These are phyloP conservation scores for Anolis carolinensis DNA, from an alignment of 2,113 vertebrate species.

Conservation along the genomic window DNA sequence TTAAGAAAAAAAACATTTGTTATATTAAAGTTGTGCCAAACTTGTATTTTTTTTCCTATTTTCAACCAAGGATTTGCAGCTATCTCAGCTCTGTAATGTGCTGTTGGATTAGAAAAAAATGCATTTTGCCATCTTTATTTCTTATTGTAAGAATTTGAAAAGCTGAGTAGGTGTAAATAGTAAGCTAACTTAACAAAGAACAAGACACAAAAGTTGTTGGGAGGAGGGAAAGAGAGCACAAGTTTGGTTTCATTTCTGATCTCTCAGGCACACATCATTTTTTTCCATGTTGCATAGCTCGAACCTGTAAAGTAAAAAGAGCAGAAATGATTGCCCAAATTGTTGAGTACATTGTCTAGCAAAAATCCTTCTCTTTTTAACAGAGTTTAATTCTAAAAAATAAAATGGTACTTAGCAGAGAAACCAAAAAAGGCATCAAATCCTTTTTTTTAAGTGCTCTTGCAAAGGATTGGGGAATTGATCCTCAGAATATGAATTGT, in stretches of 20 bases:
- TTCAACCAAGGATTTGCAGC: not conserved
- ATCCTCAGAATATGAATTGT: not conserved
- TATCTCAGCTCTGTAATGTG: not conserved
- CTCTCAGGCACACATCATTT: not conserved
- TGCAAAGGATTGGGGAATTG: not conserved
- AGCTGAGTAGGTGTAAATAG: not conserved
- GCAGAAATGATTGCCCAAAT: not conserved
- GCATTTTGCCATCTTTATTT: not conserved
- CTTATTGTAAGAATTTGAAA: not conserved
- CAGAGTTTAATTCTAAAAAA: not conserved
- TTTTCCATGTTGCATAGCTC: not conserved
- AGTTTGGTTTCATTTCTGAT: not conserved
- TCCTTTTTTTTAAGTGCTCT: not conserved
- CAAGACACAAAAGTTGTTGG: not conserved
- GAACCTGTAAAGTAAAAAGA: conserved; percentile 9
- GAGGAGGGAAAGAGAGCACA: not conserved
- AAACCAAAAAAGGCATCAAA: not conserved
- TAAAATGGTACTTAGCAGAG: not conserved
- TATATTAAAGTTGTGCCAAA: not conserved
- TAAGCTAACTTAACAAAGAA: not conserved
- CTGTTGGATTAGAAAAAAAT: too few relatives aligned
- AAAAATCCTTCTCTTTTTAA: not conserved
- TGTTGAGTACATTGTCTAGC: not conserved
- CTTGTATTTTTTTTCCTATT: too few relatives aligned
- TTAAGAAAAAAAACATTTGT: not conserved